Percentiles rank a stretch among this genome's conserved stretches.
These are phyloP conservation scores for Pagrus major DNA, from an alignment of 2,113 vertebrate species.

Conservation along the genomic window DNA sequence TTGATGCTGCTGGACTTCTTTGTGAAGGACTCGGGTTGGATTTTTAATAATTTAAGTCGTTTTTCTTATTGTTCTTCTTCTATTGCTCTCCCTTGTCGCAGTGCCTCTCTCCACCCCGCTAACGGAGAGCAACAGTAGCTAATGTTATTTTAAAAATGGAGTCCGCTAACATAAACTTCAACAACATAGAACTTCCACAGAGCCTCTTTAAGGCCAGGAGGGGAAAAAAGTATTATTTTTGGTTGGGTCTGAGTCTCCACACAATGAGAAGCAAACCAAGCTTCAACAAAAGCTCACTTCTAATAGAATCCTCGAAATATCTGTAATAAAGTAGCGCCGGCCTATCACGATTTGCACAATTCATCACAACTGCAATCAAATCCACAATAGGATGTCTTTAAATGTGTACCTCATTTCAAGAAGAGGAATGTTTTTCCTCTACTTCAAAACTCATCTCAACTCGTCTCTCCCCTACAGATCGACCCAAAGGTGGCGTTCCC, in stretches of 20 bases:
- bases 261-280: background rate
- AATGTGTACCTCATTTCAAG: background rate
- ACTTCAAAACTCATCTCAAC: conserved; percentile 19
- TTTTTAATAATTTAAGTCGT: no score
- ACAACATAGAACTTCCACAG: no score
- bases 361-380: conserved; percentile 6
- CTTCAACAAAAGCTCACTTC: background rate
- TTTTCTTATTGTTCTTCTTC: no score
- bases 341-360: background rate
- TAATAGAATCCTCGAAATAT: background rate
- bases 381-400: background rate
- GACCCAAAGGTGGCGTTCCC: conserved; percentile 98
- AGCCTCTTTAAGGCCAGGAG: background rate
- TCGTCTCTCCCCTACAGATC: conserved; percentile 85
- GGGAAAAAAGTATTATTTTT: background rate
- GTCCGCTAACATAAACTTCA: no score
- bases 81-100: no score
- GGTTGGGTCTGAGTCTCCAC: background rate
- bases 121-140: no score
- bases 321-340: background rate
- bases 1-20: no score
- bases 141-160: no score
- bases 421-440: background rate
- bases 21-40: no score
- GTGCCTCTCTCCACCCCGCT: no score